phyloP scores from a whole-genome alignment of 2,797 vertebrate genomes.

The Forpus xanthops region DNA sequence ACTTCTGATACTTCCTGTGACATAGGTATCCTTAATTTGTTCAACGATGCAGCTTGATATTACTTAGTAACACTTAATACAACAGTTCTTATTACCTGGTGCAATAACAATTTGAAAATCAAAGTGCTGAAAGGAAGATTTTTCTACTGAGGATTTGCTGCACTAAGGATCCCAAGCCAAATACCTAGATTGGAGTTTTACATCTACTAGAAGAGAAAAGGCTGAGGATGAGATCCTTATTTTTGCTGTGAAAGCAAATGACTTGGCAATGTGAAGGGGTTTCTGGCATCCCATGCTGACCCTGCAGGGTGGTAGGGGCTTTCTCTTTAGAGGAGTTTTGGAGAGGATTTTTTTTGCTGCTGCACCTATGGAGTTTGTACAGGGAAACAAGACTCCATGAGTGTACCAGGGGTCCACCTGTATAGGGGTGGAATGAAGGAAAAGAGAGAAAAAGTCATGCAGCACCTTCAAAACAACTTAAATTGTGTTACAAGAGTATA shows the following conservation, averaged over 20 bases:
- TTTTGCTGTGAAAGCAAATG: slow-evolving; percentile 63
- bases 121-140: not conserved
- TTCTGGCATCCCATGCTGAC: slow-evolving; percentile 66
- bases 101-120: not conserved
- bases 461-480: not conserved
- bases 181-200: slow-evolving; percentile 75
- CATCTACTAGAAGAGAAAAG: slow-evolving; percentile 73
- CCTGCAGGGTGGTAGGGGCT: slow-evolving; percentile 62
- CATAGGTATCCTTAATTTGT: not conserved
- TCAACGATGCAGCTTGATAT: not conserved
- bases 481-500: not conserved
- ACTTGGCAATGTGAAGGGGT: slow-evolving; percentile 69
- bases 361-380: slow-evolving; percentile 55
- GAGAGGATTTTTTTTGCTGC: slow-evolving; percentile 68
- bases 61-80: not conserved
- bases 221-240: slow-evolving; percentile 71
- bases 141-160: not conserved
- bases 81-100: not conserved
- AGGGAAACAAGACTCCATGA: not conserved
- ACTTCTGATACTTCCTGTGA: not conserved
- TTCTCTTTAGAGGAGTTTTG: slow-evolving; percentile 64
- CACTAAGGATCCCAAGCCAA: not conserved
- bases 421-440: not conserved
- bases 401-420: not conserved
- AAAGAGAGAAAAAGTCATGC: not conserved